Evolutionary conservation across 2,888 invertebrate species (phyloP).

Genomic region (Phlogophora meticulosa): DNA sequence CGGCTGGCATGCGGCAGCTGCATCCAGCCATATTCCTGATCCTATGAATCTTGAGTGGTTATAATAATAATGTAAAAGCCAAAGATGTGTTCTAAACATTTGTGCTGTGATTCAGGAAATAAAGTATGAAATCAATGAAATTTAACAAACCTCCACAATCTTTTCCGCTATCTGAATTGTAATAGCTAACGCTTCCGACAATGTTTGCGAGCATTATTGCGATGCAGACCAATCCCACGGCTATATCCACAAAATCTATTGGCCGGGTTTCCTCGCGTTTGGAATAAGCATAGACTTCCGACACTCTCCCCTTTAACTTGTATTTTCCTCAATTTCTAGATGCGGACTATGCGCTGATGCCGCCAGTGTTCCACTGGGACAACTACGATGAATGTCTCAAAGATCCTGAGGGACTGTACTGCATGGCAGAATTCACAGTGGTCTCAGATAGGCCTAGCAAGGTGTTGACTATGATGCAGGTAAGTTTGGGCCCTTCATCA

Average conservation of each 20-base stretch:
- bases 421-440: constrained; percentile 57
- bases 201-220: constrained; percentile 44
- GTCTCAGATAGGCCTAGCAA: constrained; percentile 64
- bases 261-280: constrained; percentile 17
- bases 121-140: not conserved
- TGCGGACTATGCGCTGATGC: constrained; percentile 67
- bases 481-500: constrained; percentile 31
- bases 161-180: constrained; percentile 3
- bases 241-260: constrained; percentile 39
- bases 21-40: too few relatives aligned
- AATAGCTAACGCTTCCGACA: constrained; percentile 49
- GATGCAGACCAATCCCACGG: constrained; percentile 26
- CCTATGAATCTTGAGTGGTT: too few relatives aligned
- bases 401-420: constrained; percentile 63
- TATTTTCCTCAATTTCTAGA: constrained; percentile 20
- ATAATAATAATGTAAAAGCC: not conserved
- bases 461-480: constrained; percentile 65
- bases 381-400: constrained; percentile 64
- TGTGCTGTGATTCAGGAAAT: too few relatives aligned
- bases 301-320: constrained; percentile 50
- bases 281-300: constrained; percentile 34
- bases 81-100: not conserved
- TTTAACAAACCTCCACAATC: constrained; percentile 22
- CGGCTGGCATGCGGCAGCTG: too few relatives aligned
- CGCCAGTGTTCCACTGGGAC: constrained; percentile 65